Base-by-base conservation (phyloP, 2,888 invertebrate genomes). In the Lithophane semibrunnea region DNA sequence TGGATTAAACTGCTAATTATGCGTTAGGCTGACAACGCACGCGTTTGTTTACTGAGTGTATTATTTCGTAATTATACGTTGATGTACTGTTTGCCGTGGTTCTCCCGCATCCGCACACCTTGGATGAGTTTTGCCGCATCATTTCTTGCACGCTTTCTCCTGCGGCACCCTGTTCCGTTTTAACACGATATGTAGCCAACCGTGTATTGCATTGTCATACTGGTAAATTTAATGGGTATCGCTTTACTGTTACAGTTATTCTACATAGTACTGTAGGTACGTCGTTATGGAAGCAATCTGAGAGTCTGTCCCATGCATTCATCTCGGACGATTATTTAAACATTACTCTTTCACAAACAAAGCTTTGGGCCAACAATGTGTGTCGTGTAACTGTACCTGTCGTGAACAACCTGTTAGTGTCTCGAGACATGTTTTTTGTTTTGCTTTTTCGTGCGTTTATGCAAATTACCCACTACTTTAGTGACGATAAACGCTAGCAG, bases 341-440 rank as follows among this genome's bases (percentile, higher is more conserved):
- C 77, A 82, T 85, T 79, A 83, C 82, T 75, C 75, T 75, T 87
- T 83, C 75, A 81, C 77, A 79, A 81, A 88, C 79, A 89, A 84
- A 83, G 78, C 85, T 90, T 89, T 89, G 83, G 90, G 88, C 82
- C 89, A 87, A 86, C 86, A 89, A 93, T 92, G 92, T 93, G 88
- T 94, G 95, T 91, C 95, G 87, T 65, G 74, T 95, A 95, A 94
- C 95, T 89, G 95, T 94, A 87, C 77, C 88, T 89, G 91, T 94
- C 91, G 95, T 95, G 93, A 90, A 90, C 91, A 93, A 94, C 93
- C 91, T 92, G 92, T 93, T 92, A 89, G 86, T 86, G 75, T 74
- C 85, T 76, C 74, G 80, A 71, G 81, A 64, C 72, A 44, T 75
- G 80, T 63, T 78, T 85, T 87, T 84, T 82, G 78, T 82, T 69